Evolutionary conservation across 2,888 invertebrate genomes (phyloP), one percentile per base, ranked within the genome.

Genomic region (Boloria euphrosyne): DNA sequence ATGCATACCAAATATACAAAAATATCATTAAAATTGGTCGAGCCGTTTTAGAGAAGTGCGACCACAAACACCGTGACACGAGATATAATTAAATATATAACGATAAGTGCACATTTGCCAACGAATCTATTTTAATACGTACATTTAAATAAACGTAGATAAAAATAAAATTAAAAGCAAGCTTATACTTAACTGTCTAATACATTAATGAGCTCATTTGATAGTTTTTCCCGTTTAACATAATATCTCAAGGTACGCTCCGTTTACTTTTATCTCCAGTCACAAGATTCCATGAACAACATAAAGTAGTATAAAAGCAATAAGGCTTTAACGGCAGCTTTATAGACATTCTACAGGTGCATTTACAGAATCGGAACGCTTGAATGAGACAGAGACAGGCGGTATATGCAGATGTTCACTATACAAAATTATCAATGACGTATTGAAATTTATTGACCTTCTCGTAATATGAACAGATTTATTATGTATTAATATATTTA

Each of bases 341-440:
- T 65, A 58, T 58, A 68, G 65, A 64, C 65, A 67, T 72, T 66
- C 66, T 69, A 71, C 73, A 73, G 70, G 72, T 74, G 73, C 68
- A 71, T 64, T 65, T 65, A 59, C 66, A 63, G 71, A 58, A 60
- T 54, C 54, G 62, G 59, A 64, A 69, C 51, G 67, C 62, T 68
- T 72, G 68, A 70, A 73, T 67, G 67, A 65, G 63, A 38, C 61
- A 52, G 54, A 60, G 69, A 66, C 61, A 71, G 57, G 46, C 57
- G 57, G 31, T 47, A 38, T 57, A 70, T 67, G 65, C 71, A 69
- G 70, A 68, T 70, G 69, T 71, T 71, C 59, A 13, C 43, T 61
- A 44, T 52, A 65, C 67, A 58, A 67, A 69, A 68, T 70, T 65
- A 71, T 70, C 70, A 54, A 59, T 64, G 68, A 63, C 71, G 65